Percentiles rank a stretch among this genome's conserved stretches.
Evolutionary conservation across 2,113 vertebrate species (phyloP).

Genomic region (Anthoscopus minutus): DNA sequence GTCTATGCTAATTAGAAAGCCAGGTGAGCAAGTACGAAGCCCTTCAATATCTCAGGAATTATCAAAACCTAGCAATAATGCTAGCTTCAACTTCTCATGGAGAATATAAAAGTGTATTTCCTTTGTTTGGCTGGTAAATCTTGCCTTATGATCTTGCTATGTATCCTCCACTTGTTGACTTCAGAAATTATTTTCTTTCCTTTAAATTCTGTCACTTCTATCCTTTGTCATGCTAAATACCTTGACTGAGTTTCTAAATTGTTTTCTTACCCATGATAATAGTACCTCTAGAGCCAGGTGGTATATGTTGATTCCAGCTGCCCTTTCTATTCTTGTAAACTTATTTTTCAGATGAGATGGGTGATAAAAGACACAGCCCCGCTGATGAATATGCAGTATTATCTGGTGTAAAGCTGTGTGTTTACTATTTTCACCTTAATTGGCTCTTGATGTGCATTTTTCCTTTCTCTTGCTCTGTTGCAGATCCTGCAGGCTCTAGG

Average conservation of each 20-base stretch:
- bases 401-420: neutral
- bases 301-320: neutral
- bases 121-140: neutral
- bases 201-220: neutral
- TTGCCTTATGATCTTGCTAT: neutral
- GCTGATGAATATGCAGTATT: neutral
- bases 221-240: neutral
- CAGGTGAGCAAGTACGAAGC: neutral
- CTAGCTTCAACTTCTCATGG: neutral
- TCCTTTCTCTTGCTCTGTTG: neutral
- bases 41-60: neutral
- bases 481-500: slow-evolving; percentile 96
- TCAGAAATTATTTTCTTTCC: neutral
- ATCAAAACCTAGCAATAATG: neutral
- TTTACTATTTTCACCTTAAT: neutral
- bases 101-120: neutral
- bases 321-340: neutral
- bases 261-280: neutral
- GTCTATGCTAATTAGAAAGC: neutral
- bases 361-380: neutral
- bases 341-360: neutral
- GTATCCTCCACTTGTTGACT: neutral
- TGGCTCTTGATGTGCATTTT: neutral
- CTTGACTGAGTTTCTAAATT: neutral
- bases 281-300: neutral